Base-by-base conservation (phyloP, 2,888 invertebrate species). In the Scaptomyza parva region DNA sequence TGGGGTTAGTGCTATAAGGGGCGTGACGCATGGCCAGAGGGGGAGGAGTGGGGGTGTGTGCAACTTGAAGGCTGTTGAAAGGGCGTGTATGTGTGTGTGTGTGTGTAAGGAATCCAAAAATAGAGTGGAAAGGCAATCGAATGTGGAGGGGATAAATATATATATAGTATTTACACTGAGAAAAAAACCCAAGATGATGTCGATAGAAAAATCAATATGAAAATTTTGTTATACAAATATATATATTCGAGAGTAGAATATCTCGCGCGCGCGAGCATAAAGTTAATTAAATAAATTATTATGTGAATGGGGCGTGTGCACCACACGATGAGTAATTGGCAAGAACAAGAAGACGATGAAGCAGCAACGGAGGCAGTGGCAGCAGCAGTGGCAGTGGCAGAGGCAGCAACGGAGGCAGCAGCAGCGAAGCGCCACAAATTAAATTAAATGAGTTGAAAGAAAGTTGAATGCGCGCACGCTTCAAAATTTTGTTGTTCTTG, bases 401-500 rank as follows among this genome's bases (percentile, higher is more conserved):
- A 40, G 39, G 48, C 52, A 58, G 30, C 37, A 20, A n/a, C n/a
- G 50, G 43, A 26, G 5, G 44, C 50, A 28, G 51, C 55, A 61
- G 72, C 83, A 76, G 70, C 76, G 73, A 80, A 84, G 87, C 85
- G 80, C 80, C 82, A 75, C 80, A 87, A 86, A 86, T 86, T 86
- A 87, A 86, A 86, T 86, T 86, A 86, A 86, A 86, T 86, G 86
- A 86, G 87, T 86, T 87, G 87, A 86, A 86, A 86, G 86, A 85
- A 86, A 85, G 87, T 86, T 84, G 86, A 85, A 85, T 81, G 79
- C 81, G 83, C 78, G 83, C 82, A 82, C 84, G 84, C 81, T 81
- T 81, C 76, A 73, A 84, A 78, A 73, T 70, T 59, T 63, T 41
- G 35, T 22, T 40, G 57, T 41, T 66, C 57, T 22, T 64, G 53